Conservation (phyloP, 2,888 invertebrate species). For the Spilarctia lutea region DNA sequence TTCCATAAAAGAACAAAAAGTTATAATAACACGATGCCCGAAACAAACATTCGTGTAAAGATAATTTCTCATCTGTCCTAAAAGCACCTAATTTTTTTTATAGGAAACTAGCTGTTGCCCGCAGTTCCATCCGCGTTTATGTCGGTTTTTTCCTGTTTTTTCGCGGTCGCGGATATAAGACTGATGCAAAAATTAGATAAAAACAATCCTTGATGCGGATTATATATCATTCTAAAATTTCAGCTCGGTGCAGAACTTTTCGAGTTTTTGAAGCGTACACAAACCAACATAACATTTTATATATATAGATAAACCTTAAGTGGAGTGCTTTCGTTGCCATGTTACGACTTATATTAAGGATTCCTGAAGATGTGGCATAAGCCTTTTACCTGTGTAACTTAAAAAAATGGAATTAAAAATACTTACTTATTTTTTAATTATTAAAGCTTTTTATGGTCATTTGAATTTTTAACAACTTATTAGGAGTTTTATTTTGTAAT, state of each 20-base stretch:
- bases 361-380: not conserved
- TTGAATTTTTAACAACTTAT: not conserved
- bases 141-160: no score
- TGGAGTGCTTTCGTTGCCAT: constrained; percentile 43
- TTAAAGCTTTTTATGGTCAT: not conserved
- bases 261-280: no score
- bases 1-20: constrained; percentile 57
- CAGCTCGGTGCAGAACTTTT: no score
- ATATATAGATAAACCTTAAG: constrained; percentile 48
- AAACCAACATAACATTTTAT: no score
- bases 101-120: no score
- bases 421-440: not conserved
- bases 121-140: no score
- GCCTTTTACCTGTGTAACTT: not conserved
- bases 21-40: constrained; percentile 59
- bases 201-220: no score
- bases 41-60: constrained; percentile 62
- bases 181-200: no score
- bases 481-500: not conserved
- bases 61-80: constrained; percentile 61
- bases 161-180: no score
- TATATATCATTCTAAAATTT: no score
- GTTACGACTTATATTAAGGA: constrained; percentile 21
- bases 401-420: not conserved
- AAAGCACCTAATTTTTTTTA: constrained; percentile 47